Evolutionary conservation across 2,113 vertebrate species (phyloP), one percentile per base, ranked within the genome.

Genomic region (Poecilia latipinna): DNA sequence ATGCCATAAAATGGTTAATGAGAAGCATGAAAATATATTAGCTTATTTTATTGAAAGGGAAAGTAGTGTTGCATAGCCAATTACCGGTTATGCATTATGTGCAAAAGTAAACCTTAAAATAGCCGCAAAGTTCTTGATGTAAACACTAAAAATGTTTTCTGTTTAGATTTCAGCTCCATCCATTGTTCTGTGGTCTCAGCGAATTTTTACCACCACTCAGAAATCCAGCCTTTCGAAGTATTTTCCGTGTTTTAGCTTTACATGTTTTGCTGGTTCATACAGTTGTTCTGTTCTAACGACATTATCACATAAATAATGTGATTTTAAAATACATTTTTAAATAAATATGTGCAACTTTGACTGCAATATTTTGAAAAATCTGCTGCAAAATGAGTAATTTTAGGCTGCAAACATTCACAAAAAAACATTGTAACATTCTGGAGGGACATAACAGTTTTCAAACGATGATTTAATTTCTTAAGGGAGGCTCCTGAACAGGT

Each of bases 181-280:
- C 10, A 2, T n/a, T n/a, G 19, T n/a, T 24, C 8, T 57, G 7
- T 2, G 0, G 0, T 57, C 24, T 10, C 8, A 24, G 1, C 6
- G 4, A 7, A 6, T 19, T 48, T 48, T 48, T 48, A 48, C 44
- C 44, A 48, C 13, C 15, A 19, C 15, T 57, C 51, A 57, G 51
- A 22, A 24, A 57, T 57, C 22, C 51, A 57, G 3, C 51, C 5
- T 57, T 57, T 57, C 51, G 11, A 57, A 57, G 7, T n/a, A 7
- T 57, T 57, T 7, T 57, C 24, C 7, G 10, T 37, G 0, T 37
- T 8, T 37, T 22, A 54, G 22, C 4, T 4, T 54, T n/a, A 54
- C 51, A 8, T 11, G 10, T 3, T 8, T 57, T 2, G 24, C 8
- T n/a, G 35, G 7, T 54, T 54, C 17, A 2, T 10, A 24, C 51